Base-by-base conservation (phyloP, 1,140 invertebrate genomes). In the Magallana ariakensis region DNA sequence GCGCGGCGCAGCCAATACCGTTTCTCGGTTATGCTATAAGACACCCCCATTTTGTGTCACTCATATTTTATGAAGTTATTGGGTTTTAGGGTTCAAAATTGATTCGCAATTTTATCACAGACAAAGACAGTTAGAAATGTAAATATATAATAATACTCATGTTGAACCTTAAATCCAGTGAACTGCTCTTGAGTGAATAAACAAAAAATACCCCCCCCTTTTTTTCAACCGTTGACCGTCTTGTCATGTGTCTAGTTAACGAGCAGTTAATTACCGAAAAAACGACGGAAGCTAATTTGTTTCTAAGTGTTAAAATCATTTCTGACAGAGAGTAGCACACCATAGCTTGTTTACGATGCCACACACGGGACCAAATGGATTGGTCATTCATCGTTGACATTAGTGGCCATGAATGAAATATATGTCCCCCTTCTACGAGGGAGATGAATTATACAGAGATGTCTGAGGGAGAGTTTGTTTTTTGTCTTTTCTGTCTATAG, bases 391-490 rank as follows among this genome's bases (percentile, higher is more conserved):
- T 22, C 19, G 62, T 22, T 70, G 62, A 70, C 62, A 70, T 10
- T 19, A 70, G 62, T 70, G 62, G 62, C 26, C 62, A 70, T 19
- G 19, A 70, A 70, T 70, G 62, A 70, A 70, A 70, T 70, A 46
- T 46, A 70, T 70, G 19, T 0, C 62, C 62, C 26, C 62, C 62
- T 11, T 10, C 19, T n/a, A 11, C 62, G n/a, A 22, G 62, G 33
- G 33, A 46, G 26, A 70, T 70, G 26, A 70, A 70, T 70, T 70
- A 70, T 70, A 11, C 19, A 10, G 62, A 70, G 19, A 19, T 10
- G 19, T n/a, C 26, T 22, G 19, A 11, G 19, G 19, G 11, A n/a
- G 19, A 22, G 26, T 22, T 70, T 60, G 58, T 60, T 60, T 60
- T 60, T 60, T 70, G 19, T 70, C 62, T 22, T 22, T n/a, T 11